Conservation (phyloP, 2,888 invertebrate genomes). For the Morpho achilles region DNA sequence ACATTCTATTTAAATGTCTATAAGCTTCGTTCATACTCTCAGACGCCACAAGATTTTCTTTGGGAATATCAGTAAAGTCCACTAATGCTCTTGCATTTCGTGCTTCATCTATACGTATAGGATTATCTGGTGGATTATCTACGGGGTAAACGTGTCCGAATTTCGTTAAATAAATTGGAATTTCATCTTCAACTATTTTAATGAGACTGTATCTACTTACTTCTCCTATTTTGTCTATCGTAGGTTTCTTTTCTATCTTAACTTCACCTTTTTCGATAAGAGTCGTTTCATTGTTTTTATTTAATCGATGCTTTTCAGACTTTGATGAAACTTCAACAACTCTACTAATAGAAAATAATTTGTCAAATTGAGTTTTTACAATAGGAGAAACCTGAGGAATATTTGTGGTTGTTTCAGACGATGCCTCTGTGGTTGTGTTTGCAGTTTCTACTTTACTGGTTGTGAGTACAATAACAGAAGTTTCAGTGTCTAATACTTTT, state of each 20-base stretch:
- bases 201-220: slow-evolving; percentile 84
- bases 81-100: slow-evolving; percentile 68
- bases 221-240: slow-evolving; percentile 83
- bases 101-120: slow-evolving; percentile 71
- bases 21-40: slow-evolving; percentile 74
- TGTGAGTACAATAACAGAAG: slow-evolving; percentile 27
- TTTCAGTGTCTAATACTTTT: slow-evolving; percentile 28
- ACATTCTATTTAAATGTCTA: slow-evolving; percentile 53
- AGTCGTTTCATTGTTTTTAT: slow-evolving; percentile 76
- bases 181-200: slow-evolving; percentile 82
- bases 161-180: slow-evolving; percentile 72
- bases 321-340: slow-evolving; percentile 84
- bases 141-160: slow-evolving; percentile 70
- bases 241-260: slow-evolving; percentile 80
- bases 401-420: slow-evolving; percentile 44
- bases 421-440: slow-evolving; percentile 28
- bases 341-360: slow-evolving; percentile 83
- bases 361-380: slow-evolving; percentile 75
- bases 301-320: slow-evolving; percentile 78
- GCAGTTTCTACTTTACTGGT: slow-evolving; percentile 21
- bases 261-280: slow-evolving; percentile 73
- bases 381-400: slow-evolving; percentile 48
- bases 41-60: slow-evolving; percentile 69
- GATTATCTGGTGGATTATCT: slow-evolving; percentile 69
- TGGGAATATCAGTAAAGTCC: slow-evolving; percentile 56